Conservation (phyloP, 2,888 invertebrate genomes). For the Ophion costatus region DNA sequence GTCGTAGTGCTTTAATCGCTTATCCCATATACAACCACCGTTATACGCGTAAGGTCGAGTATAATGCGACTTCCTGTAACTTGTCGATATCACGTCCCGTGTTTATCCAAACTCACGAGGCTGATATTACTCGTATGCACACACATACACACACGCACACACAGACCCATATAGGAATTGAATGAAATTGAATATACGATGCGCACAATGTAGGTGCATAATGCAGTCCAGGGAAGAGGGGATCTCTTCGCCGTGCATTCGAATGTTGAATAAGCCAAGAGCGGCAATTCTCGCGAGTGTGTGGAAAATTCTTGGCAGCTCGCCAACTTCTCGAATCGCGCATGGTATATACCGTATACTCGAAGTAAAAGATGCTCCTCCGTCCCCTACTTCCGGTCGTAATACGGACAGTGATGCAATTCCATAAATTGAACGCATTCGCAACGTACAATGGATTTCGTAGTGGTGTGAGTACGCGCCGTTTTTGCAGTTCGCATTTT, state of each 20-base stretch:
- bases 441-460: conserved; percentile 66
- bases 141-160: not conserved
- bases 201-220: conserved; percentile 1
- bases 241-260: conserved; percentile 72
- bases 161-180: not conserved
- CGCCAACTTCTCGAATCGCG: conserved; percentile 81
- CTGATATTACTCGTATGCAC: conserved; percentile 46
- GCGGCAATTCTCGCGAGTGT: conserved; percentile 1
- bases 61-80: conserved; percentile 47
- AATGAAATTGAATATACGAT: conserved; percentile 28
- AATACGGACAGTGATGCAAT: conserved; percentile 75
- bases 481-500: not conserved
- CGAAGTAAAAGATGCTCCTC: conserved; percentile 59
- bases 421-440: conserved; percentile 76
- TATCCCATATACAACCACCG: conserved; percentile 17
- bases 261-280: conserved; percentile 73
- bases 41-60: conserved; percentile 43
- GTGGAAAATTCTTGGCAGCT: conserved; percentile 73
- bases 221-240: conserved; percentile 55
- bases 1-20: conserved; percentile 42
- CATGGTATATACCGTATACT: conserved; percentile 72
- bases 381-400: conserved; percentile 29
- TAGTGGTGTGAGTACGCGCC: not conserved
- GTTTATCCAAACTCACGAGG: conserved; percentile 69
- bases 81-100: conserved; percentile 68